phyloP scores from a whole-genome alignment of 1,140 invertebrate genomes.

The Drosophila trapezifrons region DNA sequence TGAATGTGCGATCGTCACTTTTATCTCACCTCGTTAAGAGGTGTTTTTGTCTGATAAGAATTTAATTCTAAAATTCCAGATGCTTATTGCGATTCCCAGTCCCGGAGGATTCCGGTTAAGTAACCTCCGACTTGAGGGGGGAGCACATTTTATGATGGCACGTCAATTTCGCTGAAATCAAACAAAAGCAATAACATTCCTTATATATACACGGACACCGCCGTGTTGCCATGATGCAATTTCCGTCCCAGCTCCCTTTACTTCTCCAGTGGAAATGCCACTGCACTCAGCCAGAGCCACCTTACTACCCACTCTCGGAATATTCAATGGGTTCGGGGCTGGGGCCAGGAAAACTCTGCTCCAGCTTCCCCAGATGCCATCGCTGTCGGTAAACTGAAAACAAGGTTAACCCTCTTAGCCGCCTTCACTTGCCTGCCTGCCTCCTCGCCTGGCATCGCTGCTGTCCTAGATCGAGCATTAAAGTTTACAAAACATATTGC shows the following conservation, averaged over 20 bases:
- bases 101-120: neutral
- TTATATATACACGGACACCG: constrained; percentile 7
- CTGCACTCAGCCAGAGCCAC: constrained; percentile 17
- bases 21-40: too few relatives aligned
- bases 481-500: neutral
- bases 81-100: neutral
- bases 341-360: neutral
- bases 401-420: constrained; percentile 31
- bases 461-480: constrained; percentile 11
- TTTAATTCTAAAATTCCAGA: neutral
- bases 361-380: constrained; percentile 11
- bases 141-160: constrained; percentile 10
- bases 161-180: constrained; percentile 27
- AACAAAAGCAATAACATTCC: constrained; percentile 11
- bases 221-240: constrained; percentile 19
- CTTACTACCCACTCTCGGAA: constrained; percentile 5
- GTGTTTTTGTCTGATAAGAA: too few relatives aligned
- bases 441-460: neutral
- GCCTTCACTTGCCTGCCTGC: neutral
- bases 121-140: constrained; percentile 5
- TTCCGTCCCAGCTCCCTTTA: constrained; percentile 24
- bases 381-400: constrained; percentile 17
- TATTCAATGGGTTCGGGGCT: constrained; percentile 19
- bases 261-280: constrained; percentile 3
- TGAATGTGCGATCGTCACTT: too few relatives aligned